Evolutionary conservation across 1,140 invertebrate genomes (phyloP), one percentile per base, ranked within the genome.

Genomic region (Aphidius gifuensis): DNA sequence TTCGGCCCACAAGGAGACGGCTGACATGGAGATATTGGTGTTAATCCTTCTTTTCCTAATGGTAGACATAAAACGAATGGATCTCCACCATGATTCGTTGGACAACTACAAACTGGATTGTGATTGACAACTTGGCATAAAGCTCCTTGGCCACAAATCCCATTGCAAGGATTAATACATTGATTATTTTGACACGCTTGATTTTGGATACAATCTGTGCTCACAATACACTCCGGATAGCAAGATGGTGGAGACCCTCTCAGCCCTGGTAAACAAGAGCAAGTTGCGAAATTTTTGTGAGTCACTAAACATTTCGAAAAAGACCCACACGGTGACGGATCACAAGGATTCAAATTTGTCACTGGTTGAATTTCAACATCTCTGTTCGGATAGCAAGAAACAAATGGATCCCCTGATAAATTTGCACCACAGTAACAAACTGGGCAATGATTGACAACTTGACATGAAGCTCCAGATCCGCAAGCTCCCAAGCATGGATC

Each of bases 1-100:
- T 93, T 92, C 9, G 90, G 87, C 57, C 92, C 92, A 80, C 92
- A 94, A 9, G 91, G 91, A 50, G 90, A 91, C 44, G 90, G 90
- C 48, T 84, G 75, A 73, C 92, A 95, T 32, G 91, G 90, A 11
- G 80, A 74, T 66, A 72, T 72, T 9, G 76, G 74, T 69, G 74
- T 69, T 61, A 68, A 67, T 47, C 80, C 75, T 60, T 78, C 72
- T 66, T 66, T 64, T 69, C 69, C 76, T 43, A 81, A 74, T 38
- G 83, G 79, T 47, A 74, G 74, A 69, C 93, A 94, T 49, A 84
- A 86, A 16, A 86, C 83, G 69, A 92, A 93, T 42, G 92, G 91
- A 87, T 94, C 90, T 32, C 92, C 92, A 64, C 86, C 83, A 72
- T 86, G 84, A 45, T 86, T 87, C n/a, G 83, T 75, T 38, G 88